Base-by-base conservation (phyloP, 2,888 invertebrate species). In the Trichopria drosophilae region DNA sequence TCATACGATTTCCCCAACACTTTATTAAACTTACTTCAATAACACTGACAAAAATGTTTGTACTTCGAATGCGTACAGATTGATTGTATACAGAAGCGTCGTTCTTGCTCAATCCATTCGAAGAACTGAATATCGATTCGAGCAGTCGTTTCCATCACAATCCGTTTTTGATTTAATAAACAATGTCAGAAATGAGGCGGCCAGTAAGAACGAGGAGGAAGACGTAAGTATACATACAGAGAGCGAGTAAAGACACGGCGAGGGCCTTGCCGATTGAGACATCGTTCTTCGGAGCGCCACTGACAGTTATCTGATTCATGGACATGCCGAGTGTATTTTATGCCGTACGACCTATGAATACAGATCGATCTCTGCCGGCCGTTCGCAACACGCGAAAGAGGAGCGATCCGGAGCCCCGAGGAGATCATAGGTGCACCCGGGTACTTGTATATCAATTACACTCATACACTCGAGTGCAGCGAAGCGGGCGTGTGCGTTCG, bases 281-380 rank as follows among this genome's bases (percentile, higher is more conserved):
- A 71, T 75, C 70, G 60, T 39, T 60, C 55, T 68, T 61, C 59
- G 60, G 63, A 71, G 65, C 68, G 65, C 64, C 72, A 65, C 72
- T 72, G 74, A 74, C 73, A 73, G 74, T 73, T 75, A 74, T 74
- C 75, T 74, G 75, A 75, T 75, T 75, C 75, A 75, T 75, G 75
- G 73, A 74, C 73, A 74, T 74, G 69, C 72, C 74, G 69, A 67
- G 70, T 73, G 71, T 73, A 75, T 73, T 75, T 75, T 74, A 73
- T 73, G 69, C 69, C 67, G 72, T 71, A 74, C 74, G 72, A 71
- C 71, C 72, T 74, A 73, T 73, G 75, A 75, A 75, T 75, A 74
- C 74, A 71, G 74, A 74, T 75, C 72, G 71, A 72, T 72, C 69
- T 54, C 55, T 40, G 47, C 50, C 46, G 42, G 55, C 58, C 46